These are phyloP conservation scores for Stenodera caucasica DNA, from an alignment of 2,888 invertebrate species.

Conservation along the genomic window DNA sequence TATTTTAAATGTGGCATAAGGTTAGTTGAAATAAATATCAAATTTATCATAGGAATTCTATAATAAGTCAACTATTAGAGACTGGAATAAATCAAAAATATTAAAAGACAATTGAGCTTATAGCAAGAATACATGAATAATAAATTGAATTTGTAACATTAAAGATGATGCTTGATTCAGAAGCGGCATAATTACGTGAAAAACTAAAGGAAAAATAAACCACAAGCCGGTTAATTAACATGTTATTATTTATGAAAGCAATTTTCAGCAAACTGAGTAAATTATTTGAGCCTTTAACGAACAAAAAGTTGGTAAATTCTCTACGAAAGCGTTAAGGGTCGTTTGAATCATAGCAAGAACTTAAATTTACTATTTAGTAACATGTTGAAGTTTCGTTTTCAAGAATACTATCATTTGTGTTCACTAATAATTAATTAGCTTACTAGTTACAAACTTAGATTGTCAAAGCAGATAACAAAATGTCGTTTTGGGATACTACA, in stretches of 20 bases:
- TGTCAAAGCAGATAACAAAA: slow-evolving; percentile 19
- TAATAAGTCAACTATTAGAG: slow-evolving; percentile 16
- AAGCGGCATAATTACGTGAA: not conserved
- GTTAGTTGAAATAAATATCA: slow-evolving; percentile 21
- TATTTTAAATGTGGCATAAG: slow-evolving; percentile 26
- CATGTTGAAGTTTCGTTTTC: slow-evolving; percentile 20
- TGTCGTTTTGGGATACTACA: not conserved
- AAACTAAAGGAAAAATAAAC: not conserved
- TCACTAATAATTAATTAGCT: slow-evolving; percentile 26
- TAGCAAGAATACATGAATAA: not conserved
- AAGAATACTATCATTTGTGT: slow-evolving; percentile 22
- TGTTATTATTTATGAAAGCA: slow-evolving; percentile 23
- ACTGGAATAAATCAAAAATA: slow-evolving; percentile 8
- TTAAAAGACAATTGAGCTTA: not conserved
- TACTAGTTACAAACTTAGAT: slow-evolving; percentile 23
- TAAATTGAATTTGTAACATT: not conserved
- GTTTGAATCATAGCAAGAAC: slow-evolving; percentile 17
- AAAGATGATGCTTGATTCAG: not conserved
- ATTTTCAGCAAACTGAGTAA: slow-evolving; percentile 20
- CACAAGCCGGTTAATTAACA: slow-evolving; percentile 21
- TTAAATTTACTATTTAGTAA: slow-evolving; percentile 14
- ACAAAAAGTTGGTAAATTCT: slow-evolving; percentile 20
- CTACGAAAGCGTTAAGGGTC: slow-evolving; percentile 16
- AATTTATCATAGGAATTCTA: slow-evolving; percentile 22
- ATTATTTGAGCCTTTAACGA: slow-evolving; percentile 25